These are phyloP conservation scores for Probosciger aterrimus DNA, from an alignment of 2,113 vertebrate genomes.

Conservation along the genomic window DNA sequence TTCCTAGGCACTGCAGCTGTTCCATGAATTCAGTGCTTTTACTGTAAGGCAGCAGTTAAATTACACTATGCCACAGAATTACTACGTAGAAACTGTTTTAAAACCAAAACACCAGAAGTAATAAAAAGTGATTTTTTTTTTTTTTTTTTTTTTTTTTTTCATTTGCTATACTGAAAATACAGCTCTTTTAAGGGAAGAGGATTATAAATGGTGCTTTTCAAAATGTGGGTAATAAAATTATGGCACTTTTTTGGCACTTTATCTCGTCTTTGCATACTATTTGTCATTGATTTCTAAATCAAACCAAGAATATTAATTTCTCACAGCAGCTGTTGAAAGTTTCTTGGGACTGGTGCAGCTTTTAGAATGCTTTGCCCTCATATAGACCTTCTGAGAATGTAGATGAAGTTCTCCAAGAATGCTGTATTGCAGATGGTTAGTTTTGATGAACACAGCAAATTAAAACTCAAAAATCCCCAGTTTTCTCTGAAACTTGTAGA, in stretches of 20 bases:
- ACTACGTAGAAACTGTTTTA: not conserved
- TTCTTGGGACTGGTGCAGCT: not conserved
- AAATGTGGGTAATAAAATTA: not conserved
- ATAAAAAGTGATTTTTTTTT: not conserved
- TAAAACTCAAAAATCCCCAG: not conserved
- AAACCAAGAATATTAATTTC: not conserved
- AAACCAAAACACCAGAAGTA: not conserved
- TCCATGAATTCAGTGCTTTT: not conserved
- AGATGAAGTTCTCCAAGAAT: not conserved
- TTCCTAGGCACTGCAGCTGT: slow-evolving; percentile 15
- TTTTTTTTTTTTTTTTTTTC: not conserved
- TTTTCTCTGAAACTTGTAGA: not conserved
- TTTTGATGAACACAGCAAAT: not conserved
- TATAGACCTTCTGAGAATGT: not conserved
- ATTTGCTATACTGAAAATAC: not conserved
- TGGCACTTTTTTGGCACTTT: not conserved
- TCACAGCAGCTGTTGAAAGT: not conserved
- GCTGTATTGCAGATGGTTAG: not conserved
- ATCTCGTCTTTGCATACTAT: not conserved
- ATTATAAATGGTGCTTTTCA: not conserved
- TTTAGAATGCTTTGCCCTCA: not conserved
- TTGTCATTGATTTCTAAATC: not conserved
- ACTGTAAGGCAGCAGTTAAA: slow-evolving; percentile 20
- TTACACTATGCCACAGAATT: not conserved
- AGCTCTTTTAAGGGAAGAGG: not conserved